phyloP scores from a whole-genome alignment of 2,888 invertebrate species.

The Geophilus truncorum region DNA sequence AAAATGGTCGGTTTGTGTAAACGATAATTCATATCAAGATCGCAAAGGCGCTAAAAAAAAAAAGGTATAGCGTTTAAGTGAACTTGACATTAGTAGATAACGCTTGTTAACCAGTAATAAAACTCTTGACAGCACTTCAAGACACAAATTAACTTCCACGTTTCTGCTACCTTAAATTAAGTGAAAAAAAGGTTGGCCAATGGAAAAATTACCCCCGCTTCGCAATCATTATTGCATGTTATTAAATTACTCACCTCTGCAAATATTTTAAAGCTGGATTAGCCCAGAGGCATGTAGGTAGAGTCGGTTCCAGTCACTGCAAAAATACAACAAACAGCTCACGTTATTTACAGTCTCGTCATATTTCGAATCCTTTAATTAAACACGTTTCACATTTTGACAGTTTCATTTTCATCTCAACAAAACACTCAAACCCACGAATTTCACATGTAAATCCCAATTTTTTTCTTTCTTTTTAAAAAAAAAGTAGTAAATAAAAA shows the following conservation, averaged over 20 bases:
- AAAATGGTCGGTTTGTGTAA: background rate
- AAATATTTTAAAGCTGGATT: background rate
- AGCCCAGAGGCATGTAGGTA: constrained; percentile 3
- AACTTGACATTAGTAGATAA: background rate
- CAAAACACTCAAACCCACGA: too few species aligned
- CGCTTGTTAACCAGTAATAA: background rate
- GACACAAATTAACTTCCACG: background rate
- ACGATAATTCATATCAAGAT: background rate
- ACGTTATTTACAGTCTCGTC: background rate
- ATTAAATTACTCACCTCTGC: background rate
- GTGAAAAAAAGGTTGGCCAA: background rate
- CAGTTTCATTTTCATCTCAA: too few species aligned
- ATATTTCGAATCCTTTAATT: too few species aligned
- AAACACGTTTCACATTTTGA: too few species aligned
- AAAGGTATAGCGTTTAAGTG: background rate
- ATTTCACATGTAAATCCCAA: too few species aligned
- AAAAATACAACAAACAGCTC: background rate
- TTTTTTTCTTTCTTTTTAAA: too few species aligned
- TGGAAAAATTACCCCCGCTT: background rate
- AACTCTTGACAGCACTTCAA: background rate
- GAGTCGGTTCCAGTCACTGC: background rate
- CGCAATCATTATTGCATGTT: background rate
- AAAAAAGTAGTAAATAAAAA: too few species aligned
- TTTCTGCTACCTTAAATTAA: background rate
- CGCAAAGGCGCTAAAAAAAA: background rate